A percentile compares a stretch with the other conserved stretches of the same genome.
These are phyloP conservation scores for Trichechus manatus DNA, from an alignment of 2,113 vertebrate species.

Conservation along the genomic window DNA sequence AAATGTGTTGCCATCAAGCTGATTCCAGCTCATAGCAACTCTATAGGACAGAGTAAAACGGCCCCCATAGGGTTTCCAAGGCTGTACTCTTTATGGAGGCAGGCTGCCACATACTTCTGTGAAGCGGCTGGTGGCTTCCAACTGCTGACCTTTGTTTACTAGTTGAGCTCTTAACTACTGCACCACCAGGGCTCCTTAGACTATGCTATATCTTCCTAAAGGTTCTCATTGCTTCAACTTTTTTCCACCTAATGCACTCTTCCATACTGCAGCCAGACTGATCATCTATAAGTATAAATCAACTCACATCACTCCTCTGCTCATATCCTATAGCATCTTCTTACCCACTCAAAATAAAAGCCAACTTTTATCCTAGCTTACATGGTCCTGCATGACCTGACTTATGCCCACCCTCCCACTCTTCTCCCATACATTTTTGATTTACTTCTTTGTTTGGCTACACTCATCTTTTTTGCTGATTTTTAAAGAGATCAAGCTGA, in stretches of 20 bases:
- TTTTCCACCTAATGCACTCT: not conserved
- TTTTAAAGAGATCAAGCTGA: not conserved
- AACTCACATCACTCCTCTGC: not conserved
- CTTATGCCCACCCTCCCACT: not conserved
- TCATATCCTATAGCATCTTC: not conserved
- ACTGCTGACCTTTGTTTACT: not conserved
- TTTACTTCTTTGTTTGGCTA: not conserved
- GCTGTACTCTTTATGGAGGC: not conserved
- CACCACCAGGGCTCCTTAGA: too few relatives aligned
- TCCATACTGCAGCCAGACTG: not conserved
- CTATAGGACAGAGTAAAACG: not conserved
- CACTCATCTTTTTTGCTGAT: not conserved
- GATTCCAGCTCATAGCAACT: not conserved
- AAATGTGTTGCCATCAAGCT: not conserved
- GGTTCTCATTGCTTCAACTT: not conserved
- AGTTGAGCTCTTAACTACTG: not conserved
- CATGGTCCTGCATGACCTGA: not conserved
- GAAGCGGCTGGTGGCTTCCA: not conserved
- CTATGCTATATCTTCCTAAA: not conserved
- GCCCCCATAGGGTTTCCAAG: not conserved
- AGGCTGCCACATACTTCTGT: too few relatives aligned
- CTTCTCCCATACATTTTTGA: not conserved
- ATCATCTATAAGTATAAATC: not conserved
- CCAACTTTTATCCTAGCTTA: not conserved
- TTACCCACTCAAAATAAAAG: not conserved